Evolutionary conservation across 2,888 invertebrate genomes (phyloP), one percentile per base, ranked within the genome.

Genomic region (Pyralis farinalis): DNA sequence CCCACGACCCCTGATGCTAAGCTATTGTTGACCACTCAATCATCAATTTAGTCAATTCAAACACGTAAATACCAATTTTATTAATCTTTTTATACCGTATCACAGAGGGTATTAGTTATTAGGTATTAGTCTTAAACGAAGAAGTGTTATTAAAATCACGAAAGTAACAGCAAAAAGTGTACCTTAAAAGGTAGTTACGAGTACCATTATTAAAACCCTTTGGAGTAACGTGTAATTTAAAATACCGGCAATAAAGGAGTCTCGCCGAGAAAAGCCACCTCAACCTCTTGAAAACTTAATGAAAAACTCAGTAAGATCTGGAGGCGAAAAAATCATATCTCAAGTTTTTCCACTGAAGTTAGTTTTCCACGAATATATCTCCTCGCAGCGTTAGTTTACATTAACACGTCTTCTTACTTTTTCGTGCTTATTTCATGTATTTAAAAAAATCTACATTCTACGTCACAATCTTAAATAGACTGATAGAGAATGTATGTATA

Each of bases 261-360:
- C 42, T 43, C 33, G 35, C 12, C 27, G 34, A 44, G 11, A 33
- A 40, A 27, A 37, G 44, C 38, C 40, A 40, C 46, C 42, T 39
- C 44, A 21, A 34, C 47, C 38, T 39, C 38, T 48, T 39, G 37
- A 47, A 51, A 51, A 58, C 43, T 49, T 55, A 58, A 55, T 55
- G 51, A 55, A 55, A 53, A 51, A 43, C 49, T 39, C 32, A 44
- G 50, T 44, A 47, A 48, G 42, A 50, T 3, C 49, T 39, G 42
- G 39, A 36, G 40, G 42, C 35, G 44, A 46, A 51, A n/a, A 52
- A 51, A 50, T 43, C 47, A 51, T 44, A 49, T 47, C 44, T 44
- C 31, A 45, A 51, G 51, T 42, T 49, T 49, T 44, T 48, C 36
- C 37, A 33, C 43, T 29, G 40, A 38, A 46, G 43, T 46, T 46